Evolutionary conservation across 2,113 vertebrate species (phyloP).

Genomic region (Crotophaga sulcirostris): DNA sequence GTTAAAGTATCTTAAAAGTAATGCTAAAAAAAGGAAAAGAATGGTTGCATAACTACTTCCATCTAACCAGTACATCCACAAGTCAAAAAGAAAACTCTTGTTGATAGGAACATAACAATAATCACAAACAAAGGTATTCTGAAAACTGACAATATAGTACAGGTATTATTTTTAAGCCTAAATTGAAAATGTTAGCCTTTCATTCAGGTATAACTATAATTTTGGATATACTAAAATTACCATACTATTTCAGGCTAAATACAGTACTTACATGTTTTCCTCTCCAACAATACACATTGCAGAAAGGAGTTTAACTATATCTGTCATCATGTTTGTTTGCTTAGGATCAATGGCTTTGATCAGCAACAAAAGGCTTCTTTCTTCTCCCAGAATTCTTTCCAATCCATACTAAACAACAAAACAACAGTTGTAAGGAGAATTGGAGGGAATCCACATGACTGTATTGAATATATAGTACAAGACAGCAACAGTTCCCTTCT

Average conservation of each 20-base stretch:
- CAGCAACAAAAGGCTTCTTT: slow-evolving; percentile 88
- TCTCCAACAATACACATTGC: slow-evolving; percentile 98
- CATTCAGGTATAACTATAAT: neutral
- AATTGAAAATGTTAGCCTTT: neutral
- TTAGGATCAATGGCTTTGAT: slow-evolving; percentile 89
- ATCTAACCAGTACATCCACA: neutral
- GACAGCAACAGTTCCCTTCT: neutral
- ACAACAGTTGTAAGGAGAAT: neutral
- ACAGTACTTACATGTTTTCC: slow-evolving; percentile 89
- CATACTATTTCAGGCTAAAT: neutral
- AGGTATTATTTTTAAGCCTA: neutral
- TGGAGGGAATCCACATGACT: neutral
- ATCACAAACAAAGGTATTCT: neutral
- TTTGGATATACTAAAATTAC: neutral
- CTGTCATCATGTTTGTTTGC: slow-evolving; percentile 92
- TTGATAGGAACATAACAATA: neutral
- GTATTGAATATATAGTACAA: neutral
- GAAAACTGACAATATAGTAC: neutral
- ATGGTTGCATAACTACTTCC: neutral
- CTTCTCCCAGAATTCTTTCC: slow-evolving; percentile 93
- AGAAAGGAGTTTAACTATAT: slow-evolving; percentile 93
- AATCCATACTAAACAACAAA: slow-evolving; percentile 87
- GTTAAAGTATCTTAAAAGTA: neutral
- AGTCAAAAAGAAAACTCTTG: neutral
- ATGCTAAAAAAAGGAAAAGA: neutral